Percentiles rank a stretch among this genome's conserved stretches.
These are phyloP conservation scores for Dipodomys ordii DNA, from an alignment of 2,113 vertebrate genomes.

Conservation along the genomic window DNA sequence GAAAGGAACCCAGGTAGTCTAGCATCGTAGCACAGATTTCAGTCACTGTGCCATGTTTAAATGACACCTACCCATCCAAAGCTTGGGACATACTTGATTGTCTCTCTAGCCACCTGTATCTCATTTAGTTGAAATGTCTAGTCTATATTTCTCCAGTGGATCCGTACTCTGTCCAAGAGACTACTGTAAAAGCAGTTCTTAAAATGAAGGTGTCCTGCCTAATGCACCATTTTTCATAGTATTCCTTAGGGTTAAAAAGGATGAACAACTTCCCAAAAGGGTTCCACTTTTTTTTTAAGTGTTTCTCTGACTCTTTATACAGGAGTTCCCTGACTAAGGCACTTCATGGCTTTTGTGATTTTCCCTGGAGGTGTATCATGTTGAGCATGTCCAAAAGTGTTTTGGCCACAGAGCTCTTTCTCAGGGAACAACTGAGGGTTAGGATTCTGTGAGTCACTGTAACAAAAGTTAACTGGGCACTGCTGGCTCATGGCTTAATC, in stretches of 20 bases:
- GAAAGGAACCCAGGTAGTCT: not conserved
- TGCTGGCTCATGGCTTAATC: no score
- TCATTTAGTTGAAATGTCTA: not conserved
- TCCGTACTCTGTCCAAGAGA: not conserved
- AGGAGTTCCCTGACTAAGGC: not conserved
- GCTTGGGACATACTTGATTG: not conserved
- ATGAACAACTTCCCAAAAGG: not conserved
- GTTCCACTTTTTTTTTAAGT: not conserved
- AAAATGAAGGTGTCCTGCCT: not conserved
- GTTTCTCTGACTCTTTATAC: not conserved
- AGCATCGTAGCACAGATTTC: not conserved
- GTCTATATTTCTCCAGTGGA: not conserved
- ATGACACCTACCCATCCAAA: not conserved
- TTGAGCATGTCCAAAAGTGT: not conserved
- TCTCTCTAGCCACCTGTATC: not conserved
- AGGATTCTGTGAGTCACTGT: not conserved
- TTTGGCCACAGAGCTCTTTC: not conserved
- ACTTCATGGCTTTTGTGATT: not conserved
- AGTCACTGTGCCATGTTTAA: not conserved
- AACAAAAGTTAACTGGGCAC: not conserved
- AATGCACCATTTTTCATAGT: not conserved
- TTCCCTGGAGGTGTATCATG: not conserved
- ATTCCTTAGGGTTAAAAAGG: not conserved
- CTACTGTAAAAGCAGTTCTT: not conserved
- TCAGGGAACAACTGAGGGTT: not conserved